Evolutionary conservation across 2,888 invertebrate species (phyloP).

Genomic region (Clusia tigrina): DNA sequence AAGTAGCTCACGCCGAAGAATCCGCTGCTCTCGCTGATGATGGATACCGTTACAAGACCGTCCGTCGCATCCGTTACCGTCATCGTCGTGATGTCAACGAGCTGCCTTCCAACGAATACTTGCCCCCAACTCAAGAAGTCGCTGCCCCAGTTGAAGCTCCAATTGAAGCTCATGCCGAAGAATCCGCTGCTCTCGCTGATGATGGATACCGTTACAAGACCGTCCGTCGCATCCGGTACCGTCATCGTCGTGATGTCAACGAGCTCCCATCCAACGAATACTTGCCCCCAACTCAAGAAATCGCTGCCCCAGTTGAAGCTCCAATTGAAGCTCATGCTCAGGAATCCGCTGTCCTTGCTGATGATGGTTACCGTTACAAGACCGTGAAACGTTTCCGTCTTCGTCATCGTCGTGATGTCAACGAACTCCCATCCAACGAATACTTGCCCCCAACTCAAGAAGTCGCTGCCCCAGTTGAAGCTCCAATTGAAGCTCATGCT

Average conservation of each 20-base stretch:
- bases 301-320: conserved; percentile 41
- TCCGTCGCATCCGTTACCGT: conserved; percentile 50
- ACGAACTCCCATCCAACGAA: conserved; percentile 45
- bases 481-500: conserved; percentile 6
- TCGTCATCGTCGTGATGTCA: conserved; percentile 51
- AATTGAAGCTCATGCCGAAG: conserved; percentile 26
- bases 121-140: conserved; percentile 41
- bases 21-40: conserved; percentile 36
- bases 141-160: conserved; percentile 33
- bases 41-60: conserved; percentile 46
- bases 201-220: conserved; percentile 39
- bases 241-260: conserved; percentile 49
- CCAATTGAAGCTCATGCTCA: conserved; percentile 23
- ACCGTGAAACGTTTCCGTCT: conserved; percentile 50
- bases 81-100: conserved; percentile 51
- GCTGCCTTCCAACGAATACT: conserved; percentile 40
- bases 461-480: conserved; percentile 23
- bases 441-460: conserved; percentile 31
- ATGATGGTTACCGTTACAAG: conserved; percentile 50
- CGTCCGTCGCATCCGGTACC: conserved; percentile 32
- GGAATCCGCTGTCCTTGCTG: conserved; percentile 39
- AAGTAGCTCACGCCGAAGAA: conserved; percentile 15
- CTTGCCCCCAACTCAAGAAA: not conserved
- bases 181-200: conserved; percentile 32
- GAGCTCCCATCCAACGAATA: conserved; percentile 50